Evolutionary conservation across 2,113 vertebrate genomes (phyloP).

Genomic region (Solenodon paradoxus): DNA sequence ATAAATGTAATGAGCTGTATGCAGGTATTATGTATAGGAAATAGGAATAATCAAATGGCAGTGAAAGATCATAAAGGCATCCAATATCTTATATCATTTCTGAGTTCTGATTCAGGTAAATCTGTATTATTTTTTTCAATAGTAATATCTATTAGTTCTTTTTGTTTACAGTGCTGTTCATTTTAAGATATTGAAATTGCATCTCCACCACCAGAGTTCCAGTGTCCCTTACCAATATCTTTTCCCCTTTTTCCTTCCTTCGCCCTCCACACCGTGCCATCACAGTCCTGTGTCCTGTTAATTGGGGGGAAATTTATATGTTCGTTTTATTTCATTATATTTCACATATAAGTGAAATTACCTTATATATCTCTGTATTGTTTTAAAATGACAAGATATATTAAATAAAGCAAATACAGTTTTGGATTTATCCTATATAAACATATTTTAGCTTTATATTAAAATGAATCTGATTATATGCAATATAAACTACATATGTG

Average conservation of each 20-base stretch:
- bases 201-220: too few relatives aligned
- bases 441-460: slow-evolving; percentile 11
- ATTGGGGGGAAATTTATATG: too few relatives aligned
- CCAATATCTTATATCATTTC: slow-evolving; percentile 78
- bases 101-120: slow-evolving; percentile 82
- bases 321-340: too few relatives aligned
- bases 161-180: too few relatives aligned
- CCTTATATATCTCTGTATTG: neutral
- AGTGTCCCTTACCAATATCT: too few relatives aligned
- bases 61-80: slow-evolving; percentile 79
- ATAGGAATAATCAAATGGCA: slow-evolving; percentile 76
- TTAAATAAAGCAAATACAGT: neutral
- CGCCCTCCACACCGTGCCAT: too few relatives aligned
- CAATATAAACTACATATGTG: neutral
- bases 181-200: too few relatives aligned
- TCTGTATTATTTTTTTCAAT: neutral
- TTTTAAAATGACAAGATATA: neutral
- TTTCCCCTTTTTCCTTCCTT: too few relatives aligned
- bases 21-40: slow-evolving; percentile 77
- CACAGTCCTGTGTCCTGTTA: too few relatives aligned
- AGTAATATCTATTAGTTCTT: too few relatives aligned
- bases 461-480: neutral
- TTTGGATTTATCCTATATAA: neutral
- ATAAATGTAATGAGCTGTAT: slow-evolving; percentile 84
- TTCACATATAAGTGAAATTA: too few relatives aligned